Evolutionary conservation across 2,797 vertebrate species (phyloP), one percentile per base, ranked within the genome.

Genomic region (Rhinella marina): DNA sequence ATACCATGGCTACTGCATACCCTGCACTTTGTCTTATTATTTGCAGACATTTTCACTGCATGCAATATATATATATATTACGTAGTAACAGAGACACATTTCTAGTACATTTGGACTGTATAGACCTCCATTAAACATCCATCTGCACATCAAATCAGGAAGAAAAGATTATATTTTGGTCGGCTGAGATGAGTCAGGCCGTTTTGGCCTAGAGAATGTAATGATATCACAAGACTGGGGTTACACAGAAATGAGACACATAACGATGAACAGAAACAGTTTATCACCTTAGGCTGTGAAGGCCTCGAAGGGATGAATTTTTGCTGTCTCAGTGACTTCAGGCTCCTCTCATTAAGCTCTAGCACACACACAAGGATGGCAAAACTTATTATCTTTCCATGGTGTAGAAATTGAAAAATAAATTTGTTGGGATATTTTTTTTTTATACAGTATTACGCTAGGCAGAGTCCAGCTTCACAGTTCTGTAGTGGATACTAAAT

Each of bases 311-410:
- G 81, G 76, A 32, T 64, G 78, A 25, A n/a, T 80, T 87, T 76
- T 87, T 86, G 72, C 77, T 85, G 87, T 61, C 72, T 75, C 70
- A 62, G 57, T 88, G 77, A 81, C 78, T 88, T 77, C 66, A 88
- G 87, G 77, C 83, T 54, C 10, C 66, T 88, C 66, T 81, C 56
- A 85, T 81, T 85, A 88, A 76, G 76, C 57, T 41, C 48, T 14
- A 41, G 52, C 19, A 8, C 61, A 83, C 73, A 84, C 73, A 84
- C 87, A 79, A 66, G 25, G 73, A 62, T 54, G 19, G 85, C 52
- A 52, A 41, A 76, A 84, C 75, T 72, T 73, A 85, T 85, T 88
- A 85, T 88, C 87, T 77, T 79, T 72, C 50, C 77, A 59, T 75
- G 17, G 29, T 50, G 16, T 12, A 73, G 64, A 88, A 64, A 76